A percentile compares a stretch with the other conserved stretches of the same genome.
These are phyloP conservation scores for Dryobota labecula DNA, from an alignment of 2,888 invertebrate species.

Conservation along the genomic window DNA sequence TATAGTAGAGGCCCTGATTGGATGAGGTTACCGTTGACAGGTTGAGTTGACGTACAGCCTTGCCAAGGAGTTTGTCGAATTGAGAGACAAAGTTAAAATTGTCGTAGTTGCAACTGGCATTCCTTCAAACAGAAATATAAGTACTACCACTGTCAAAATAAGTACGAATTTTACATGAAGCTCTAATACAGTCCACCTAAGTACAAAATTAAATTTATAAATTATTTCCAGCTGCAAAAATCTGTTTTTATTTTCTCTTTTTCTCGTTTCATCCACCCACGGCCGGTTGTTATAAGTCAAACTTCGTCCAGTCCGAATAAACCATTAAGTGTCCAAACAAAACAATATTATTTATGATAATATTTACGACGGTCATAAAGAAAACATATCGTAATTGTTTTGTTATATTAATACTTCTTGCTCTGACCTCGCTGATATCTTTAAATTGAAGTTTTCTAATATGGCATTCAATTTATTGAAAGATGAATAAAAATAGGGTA, in stretches of 20 bases:
- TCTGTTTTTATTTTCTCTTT: constrained; percentile 27
- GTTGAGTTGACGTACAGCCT: not conserved
- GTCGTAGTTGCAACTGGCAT: too few species aligned
- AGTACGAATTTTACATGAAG: not conserved
- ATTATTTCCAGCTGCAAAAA: constrained; percentile 31
- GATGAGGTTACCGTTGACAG: too few species aligned
- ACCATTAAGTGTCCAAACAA: constrained; percentile 53
- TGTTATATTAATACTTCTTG: constrained; percentile 37
- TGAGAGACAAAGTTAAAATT: not conserved
- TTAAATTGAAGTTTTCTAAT: constrained; percentile 39
- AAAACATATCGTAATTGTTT: constrained; percentile 56
- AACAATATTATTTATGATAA: constrained; percentile 53
- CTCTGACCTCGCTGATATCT: constrained; percentile 9
- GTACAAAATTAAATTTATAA: constrained; percentile 22
- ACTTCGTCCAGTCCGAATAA: constrained; percentile 37
- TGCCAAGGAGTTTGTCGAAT: not conserved
- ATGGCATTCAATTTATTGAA: constrained; percentile 27
- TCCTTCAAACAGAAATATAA: too few species aligned
- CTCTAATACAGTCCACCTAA: not conserved
- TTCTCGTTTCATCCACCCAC: constrained; percentile 26
- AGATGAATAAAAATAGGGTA: constrained; percentile 29
- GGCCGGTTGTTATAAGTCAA: constrained; percentile 38
- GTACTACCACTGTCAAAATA: not conserved
- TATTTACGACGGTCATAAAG: constrained; percentile 54
- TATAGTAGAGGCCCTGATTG: too few species aligned